These are phyloP conservation scores for Drosophila parvula DNA, from an alignment of 1,140 invertebrate species.

Conservation along the genomic window DNA sequence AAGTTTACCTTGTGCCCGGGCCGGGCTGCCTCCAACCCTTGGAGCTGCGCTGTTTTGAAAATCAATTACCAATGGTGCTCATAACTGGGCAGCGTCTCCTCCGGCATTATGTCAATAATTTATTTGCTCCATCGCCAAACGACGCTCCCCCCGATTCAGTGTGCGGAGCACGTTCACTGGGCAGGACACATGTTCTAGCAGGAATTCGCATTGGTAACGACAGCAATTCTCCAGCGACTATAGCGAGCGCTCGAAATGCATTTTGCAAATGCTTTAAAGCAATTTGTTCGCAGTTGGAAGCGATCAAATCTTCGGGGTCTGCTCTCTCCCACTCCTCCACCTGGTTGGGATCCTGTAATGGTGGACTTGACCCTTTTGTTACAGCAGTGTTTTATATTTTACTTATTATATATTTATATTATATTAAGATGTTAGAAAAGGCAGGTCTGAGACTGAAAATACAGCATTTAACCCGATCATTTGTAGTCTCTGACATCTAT, in stretches of 20 bases:
- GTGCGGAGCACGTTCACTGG: conserved; percentile 58
- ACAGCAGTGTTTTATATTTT: too few species aligned
- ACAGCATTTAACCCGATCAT: too few species aligned
- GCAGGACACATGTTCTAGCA: conserved; percentile 80
- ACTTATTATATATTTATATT: not conserved
- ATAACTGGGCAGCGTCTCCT: conserved; percentile 48
- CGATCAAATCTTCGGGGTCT: conserved; percentile 3
- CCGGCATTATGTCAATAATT: conserved; percentile 76
- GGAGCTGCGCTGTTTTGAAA: conserved; percentile 58
- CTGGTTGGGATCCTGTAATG: not conserved
- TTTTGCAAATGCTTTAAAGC: conserved; percentile 58
- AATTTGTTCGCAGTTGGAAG: conserved; percentile 55
- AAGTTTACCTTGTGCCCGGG: conserved; percentile 28
- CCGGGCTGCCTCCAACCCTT: not conserved
- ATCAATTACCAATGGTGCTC: conserved; percentile 73
- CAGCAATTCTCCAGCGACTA: conserved; percentile 65
- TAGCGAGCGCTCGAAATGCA: conserved; percentile 26
- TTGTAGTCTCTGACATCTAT: too few species aligned
- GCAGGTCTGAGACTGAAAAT: not conserved
- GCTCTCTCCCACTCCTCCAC: not conserved
- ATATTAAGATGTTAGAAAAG: too few species aligned
- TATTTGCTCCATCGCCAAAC: conserved; percentile 51
- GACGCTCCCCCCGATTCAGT: conserved; percentile 21
- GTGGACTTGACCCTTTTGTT: not conserved
- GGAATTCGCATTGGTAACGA: conserved; percentile 78